Evolutionary conservation across 2,113 vertebrate genomes (phyloP), one percentile per base, ranked within the genome.

Genomic region (Arvicanthis niloticus): DNA sequence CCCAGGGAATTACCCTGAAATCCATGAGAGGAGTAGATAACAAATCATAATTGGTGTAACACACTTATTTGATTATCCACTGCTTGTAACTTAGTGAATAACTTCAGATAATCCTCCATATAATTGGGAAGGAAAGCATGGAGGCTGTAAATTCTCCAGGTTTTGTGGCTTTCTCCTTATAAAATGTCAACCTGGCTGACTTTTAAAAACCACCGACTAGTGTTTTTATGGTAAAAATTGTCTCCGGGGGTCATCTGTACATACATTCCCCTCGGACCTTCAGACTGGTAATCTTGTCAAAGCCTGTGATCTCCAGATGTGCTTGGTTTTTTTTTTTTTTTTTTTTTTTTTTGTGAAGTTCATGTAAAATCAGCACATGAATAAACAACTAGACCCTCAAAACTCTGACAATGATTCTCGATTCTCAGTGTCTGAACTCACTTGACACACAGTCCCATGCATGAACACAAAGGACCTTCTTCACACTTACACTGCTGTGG

Each of bases 91-190:
- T 86, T 72, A 67, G n/a, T 67, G 62, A 87, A 67, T 68, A 76
- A 29, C 45, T 75, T 87, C 29, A 90, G 68, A 51, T 86, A 86
- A 89, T 77, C 26, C n/a, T 65, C 45, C 37, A 86, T 3, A 42
- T 76, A 91, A 84, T 85, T 72, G 87, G 37, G 42, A 94, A 42
- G 75, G 3, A 92, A 24, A 92, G 53, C 75, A 37, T 84, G 62
- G 93, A 94, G 45, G 24, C 75, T 56, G 29, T 19, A 87, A 53
- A 87, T 70, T 77, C 73, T 51, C 13, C 60, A 26, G 45, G 37
- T 92, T 95, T 92, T 72, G 72, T 75, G 80, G 62, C 56, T 90
- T 95, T 24, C 21, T 92, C 56, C 58, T 80, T 96, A 77, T 22
- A 72, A 96, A 93, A 92, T 87, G 42, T 90, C 89, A 73, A 51